Evolutionary conservation across 2,113 vertebrate species (phyloP).

Genomic region (Sisor rabdophorus): DNA sequence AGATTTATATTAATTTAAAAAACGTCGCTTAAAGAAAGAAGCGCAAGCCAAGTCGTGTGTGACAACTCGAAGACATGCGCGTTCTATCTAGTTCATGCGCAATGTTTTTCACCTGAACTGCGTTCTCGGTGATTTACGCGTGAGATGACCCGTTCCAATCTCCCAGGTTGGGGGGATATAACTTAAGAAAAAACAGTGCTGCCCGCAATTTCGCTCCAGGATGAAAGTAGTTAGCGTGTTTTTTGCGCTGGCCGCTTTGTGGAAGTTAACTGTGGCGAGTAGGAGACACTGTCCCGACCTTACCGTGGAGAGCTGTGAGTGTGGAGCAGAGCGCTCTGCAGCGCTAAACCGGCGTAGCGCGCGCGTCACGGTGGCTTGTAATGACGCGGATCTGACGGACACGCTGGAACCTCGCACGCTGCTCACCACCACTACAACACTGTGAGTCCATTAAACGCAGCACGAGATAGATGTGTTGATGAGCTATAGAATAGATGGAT

Average conservation of each 20-base stretch:
- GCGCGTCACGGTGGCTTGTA: slow-evolving; percentile 78
- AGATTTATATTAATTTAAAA: not conserved
- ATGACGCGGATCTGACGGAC: slow-evolving; percentile 80
- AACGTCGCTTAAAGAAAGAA: not conserved
- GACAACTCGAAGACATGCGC: not conserved
- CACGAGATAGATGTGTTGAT: not conserved
- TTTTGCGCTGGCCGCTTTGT: slow-evolving; percentile 62
- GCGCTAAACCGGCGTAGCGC: slow-evolving; percentile 71
- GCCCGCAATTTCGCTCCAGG: not conserved
- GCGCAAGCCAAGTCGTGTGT: not conserved
- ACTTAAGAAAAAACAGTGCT: slow-evolving; percentile 39
- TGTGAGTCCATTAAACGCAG: slow-evolving; percentile 72
- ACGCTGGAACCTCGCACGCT: slow-evolving; percentile 77
- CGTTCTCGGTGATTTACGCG: slow-evolving; percentile 30
- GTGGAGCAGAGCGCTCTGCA: slow-evolving; percentile 77
- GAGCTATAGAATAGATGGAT: not conserved
- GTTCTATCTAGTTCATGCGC: not conserved
- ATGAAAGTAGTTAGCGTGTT: slow-evolving; percentile 62
- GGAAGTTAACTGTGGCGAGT: slow-evolving; percentile 61
- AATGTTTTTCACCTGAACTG: not conserved
- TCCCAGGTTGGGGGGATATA: slow-evolving; percentile 55
- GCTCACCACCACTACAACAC: slow-evolving; percentile 78
- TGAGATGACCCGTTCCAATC: slow-evolving; percentile 57
- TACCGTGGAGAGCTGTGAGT: slow-evolving; percentile 81
- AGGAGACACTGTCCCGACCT: slow-evolving; percentile 82